Conservation (phyloP, 2,888 invertebrate genomes). For the Pristionchus japonicus region DNA sequence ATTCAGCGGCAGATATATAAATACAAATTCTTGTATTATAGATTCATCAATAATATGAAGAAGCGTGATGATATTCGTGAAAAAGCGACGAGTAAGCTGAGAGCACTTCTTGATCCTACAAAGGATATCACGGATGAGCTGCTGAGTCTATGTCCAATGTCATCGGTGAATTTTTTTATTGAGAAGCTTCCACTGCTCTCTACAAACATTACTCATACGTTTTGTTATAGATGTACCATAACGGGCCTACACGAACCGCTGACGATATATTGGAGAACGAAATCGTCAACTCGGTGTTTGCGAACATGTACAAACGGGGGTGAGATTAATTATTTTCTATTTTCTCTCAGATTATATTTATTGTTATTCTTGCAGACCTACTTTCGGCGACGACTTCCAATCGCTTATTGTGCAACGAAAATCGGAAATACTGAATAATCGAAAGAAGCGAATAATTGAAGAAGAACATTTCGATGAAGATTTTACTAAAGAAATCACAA, state of each 20-base stretch:
- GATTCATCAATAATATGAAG: background rate
- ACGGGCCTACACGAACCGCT: too few relatives aligned
- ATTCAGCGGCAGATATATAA: too few relatives aligned
- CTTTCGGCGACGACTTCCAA: background rate
- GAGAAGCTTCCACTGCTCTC: too few relatives aligned
- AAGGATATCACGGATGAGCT: background rate
- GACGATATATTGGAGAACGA: conserved; percentile 9
- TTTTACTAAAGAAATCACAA: background rate
- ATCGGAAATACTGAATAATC: too few relatives aligned
- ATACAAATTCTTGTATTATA: too few relatives aligned
- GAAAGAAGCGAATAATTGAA: background rate
- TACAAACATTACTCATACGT: too few relatives aligned
- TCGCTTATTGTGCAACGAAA: background rate
- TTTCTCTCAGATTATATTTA: background rate
- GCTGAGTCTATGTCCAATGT: background rate
- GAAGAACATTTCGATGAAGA: background rate
- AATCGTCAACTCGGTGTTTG: background rate
- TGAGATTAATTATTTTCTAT: background rate
- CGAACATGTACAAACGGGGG: background rate
- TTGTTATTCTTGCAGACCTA: background rate
- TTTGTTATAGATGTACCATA: background rate
- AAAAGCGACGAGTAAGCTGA: background rate
- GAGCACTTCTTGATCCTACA: background rate
- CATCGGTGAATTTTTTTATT: background rate
- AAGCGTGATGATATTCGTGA: background rate